A percentile compares a stretch with the other conserved stretches of the same genome.
phyloP scores from a whole-genome alignment of 1,140 invertebrate species.

The Drosophila pseudoobscura region DNA sequence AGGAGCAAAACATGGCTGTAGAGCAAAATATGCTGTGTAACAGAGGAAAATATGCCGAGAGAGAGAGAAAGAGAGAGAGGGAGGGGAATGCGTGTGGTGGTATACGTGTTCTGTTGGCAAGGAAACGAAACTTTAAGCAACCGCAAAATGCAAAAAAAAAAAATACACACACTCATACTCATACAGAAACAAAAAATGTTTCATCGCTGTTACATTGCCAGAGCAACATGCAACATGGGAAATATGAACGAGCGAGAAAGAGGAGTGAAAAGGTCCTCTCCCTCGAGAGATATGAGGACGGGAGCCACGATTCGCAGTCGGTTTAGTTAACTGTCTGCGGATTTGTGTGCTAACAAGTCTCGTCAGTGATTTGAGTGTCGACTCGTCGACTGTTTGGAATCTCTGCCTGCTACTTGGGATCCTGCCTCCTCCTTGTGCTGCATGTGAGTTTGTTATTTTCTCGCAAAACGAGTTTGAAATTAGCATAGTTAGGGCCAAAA shows the following conservation, averaged over 20 bases:
- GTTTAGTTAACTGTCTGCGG: constrained; percentile 45
- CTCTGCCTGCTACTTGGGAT: too few species aligned
- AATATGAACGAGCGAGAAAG: constrained; percentile 39
- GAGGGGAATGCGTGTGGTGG: too few species aligned
- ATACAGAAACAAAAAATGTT: constrained; percentile 16
- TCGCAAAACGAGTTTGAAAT: constrained; percentile 66
- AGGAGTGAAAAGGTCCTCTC: constrained; percentile 7
- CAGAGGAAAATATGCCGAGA: too few species aligned
- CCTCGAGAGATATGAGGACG: background rate
- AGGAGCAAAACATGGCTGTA: constrained; percentile 6
- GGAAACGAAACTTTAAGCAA: constrained; percentile 27
- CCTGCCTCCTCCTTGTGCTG: constrained; percentile 2
- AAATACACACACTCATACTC: background rate
- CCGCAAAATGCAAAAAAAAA: constrained; percentile 16
- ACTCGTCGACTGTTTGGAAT: too few species aligned
- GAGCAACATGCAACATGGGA: constrained; percentile 60
- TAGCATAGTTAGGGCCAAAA: constrained; percentile 71
- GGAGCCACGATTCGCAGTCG: constrained; percentile 4
- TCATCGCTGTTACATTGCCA: constrained; percentile 48
- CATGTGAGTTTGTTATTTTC: constrained; percentile 67
- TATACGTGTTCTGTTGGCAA: too few species aligned
- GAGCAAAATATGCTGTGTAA: background rate
- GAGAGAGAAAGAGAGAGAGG: too few species aligned
- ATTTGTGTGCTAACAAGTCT: constrained; percentile 50
- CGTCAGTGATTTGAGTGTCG: constrained; percentile 50